A percentile compares a stretch with the other conserved stretches of the same genome.
phyloP scores from a whole-genome alignment of 2,888 invertebrate genomes.

The Oxystoma pomonae region DNA sequence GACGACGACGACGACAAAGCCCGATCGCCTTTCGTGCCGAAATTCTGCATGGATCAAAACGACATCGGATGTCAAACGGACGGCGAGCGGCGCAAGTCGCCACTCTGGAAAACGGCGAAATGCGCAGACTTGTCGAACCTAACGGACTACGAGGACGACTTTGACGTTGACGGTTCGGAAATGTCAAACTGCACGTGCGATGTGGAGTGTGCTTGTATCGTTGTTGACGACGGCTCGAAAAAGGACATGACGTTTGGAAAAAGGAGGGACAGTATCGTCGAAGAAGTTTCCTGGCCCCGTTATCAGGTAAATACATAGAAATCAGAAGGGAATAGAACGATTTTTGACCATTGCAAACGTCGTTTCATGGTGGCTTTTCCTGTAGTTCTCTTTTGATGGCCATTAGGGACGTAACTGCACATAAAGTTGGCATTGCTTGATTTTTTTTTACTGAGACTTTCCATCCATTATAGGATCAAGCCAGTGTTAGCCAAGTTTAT shows the following conservation, averaged over 20 bases:
- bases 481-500: too few relatives aligned
- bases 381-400: too few relatives aligned
- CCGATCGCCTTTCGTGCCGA: constrained; percentile 52
- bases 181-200: not conserved
- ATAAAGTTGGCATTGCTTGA: too few relatives aligned
- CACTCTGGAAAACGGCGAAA: not conserved
- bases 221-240: not conserved
- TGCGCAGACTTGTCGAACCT: not conserved
- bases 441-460: too few relatives aligned
- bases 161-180: not conserved
- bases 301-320: not conserved
- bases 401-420: too few relatives aligned
- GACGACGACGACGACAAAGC: not conserved
- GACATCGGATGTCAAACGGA: constrained; percentile 60
- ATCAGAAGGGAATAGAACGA: too few relatives aligned
- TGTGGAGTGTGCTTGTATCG: not conserved
- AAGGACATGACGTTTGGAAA: not conserved
- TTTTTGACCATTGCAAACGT: too few relatives aligned
- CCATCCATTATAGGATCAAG: too few relatives aligned
- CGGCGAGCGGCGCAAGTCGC: too few relatives aligned
- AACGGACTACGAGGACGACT: not conserved
- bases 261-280: not conserved
- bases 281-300: not conserved
- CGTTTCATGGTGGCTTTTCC: too few relatives aligned
- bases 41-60: constrained; percentile 61